Evolutionary conservation across 2,888 invertebrate species (phyloP).

Genomic region (Caenorhabditis uteleia): DNA sequence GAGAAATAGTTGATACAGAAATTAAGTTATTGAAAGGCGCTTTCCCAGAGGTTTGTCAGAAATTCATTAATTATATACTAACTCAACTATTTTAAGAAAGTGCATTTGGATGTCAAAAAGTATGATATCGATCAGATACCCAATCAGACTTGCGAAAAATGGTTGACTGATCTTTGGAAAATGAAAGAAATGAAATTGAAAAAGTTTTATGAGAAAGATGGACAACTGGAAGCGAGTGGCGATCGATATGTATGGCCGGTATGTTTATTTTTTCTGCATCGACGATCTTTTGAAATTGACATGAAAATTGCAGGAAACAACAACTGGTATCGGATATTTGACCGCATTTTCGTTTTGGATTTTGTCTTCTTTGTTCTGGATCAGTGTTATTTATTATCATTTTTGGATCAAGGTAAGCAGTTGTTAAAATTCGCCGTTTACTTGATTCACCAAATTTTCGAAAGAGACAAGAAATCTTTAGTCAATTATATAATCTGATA

Average conservation of each 20-base stretch:
- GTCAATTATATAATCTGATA: too few species aligned
- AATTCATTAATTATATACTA: background rate
- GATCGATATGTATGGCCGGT: conserved; percentile 48
- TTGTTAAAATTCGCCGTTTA: too few species aligned
- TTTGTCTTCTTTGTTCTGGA: conserved; percentile 53
- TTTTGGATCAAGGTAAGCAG: conserved; percentile 34
- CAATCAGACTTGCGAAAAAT: conserved; percentile 52
- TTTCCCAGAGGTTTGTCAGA: conserved; percentile 76
- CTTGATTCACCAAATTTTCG: too few species aligned
- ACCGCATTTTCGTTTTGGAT: conserved; percentile 59
- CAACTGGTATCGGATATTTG: conserved; percentile 46
- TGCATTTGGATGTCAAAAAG: conserved; percentile 48
- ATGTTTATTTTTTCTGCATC: conserved; percentile 2
- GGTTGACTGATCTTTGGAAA: conserved; percentile 70
- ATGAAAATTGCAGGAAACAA: conserved; percentile 33
- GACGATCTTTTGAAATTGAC: background rate
- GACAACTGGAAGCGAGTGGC: conserved; percentile 36
- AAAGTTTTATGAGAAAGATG: conserved; percentile 27
- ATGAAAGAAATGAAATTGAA: conserved; percentile 70
- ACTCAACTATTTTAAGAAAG: conserved; percentile 17
- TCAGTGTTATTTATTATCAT: conserved; percentile 26
- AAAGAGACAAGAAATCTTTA: too few species aligned
- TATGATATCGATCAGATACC: conserved; percentile 35
- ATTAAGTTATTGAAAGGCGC: conserved; percentile 78
- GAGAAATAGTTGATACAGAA: conserved; percentile 80